A percentile compares a stretch with the other conserved stretches of the same genome.
These are phyloP conservation scores for Xiphias gladius DNA, from an alignment of 2,113 vertebrate genomes.

Conservation along the genomic window DNA sequence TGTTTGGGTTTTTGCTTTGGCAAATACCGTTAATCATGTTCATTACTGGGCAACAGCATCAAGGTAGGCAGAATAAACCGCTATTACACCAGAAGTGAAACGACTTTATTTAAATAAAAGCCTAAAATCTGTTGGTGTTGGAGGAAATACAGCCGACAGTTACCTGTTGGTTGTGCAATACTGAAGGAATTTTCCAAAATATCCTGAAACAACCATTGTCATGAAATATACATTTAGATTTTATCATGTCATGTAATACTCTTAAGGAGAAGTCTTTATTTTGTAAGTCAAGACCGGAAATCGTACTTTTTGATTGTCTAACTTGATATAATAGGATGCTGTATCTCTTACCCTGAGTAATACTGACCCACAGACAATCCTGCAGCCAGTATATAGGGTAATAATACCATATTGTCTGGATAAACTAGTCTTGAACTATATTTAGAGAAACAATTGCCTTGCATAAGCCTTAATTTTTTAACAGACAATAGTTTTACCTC, in stretches of 20 bases:
- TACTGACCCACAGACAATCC: constrained; percentile 18
- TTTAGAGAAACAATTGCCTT: constrained; percentile 1
- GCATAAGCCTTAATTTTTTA: constrained; percentile 34
- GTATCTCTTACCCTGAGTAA: constrained; percentile 16
- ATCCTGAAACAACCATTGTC: not conserved
- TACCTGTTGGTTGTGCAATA: not conserved
- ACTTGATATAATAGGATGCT: constrained; percentile 8
- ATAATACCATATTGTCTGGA: constrained; percentile 2
- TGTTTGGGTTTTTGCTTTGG: not conserved
- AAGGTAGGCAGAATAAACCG: not conserved
- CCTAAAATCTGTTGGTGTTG: not conserved
- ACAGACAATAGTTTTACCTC: not conserved
- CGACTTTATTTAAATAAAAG: not conserved
- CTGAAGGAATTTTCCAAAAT: not conserved
- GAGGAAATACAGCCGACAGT: not conserved
- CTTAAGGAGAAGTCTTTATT: constrained; percentile 15
- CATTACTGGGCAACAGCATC: constrained; percentile 32
- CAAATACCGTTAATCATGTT: constrained; percentile 61
- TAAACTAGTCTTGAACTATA: not conserved
- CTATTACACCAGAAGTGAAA: not conserved
- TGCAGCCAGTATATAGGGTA: constrained; percentile 14
- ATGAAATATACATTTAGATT: not conserved
- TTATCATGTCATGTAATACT: fast-evolving
- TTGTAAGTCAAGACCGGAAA: constrained; percentile 38
- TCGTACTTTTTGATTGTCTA: fast-evolving